These are phyloP conservation scores for Bucco capensis DNA, from an alignment of 2,113 vertebrate genomes.

Conservation along the genomic window DNA sequence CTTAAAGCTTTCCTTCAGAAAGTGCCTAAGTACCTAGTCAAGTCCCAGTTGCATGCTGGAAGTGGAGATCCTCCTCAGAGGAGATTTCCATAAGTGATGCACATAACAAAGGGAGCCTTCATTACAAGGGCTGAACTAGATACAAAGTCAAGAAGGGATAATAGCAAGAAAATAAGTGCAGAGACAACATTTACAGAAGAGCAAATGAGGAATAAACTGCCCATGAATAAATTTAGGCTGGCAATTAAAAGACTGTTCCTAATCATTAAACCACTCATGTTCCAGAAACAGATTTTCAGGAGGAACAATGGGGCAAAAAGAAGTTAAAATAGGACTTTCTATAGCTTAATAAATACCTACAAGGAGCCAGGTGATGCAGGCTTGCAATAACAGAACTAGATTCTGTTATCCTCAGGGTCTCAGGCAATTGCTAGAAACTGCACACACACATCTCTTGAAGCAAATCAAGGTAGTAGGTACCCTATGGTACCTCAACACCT, in stretches of 20 bases:
- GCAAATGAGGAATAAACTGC: neutral
- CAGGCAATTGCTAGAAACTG: neutral
- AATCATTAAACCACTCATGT: neutral
- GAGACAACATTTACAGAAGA: neutral
- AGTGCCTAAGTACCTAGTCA: neutral
- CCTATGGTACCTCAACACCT: fast-evolving
- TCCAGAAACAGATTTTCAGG: neutral
- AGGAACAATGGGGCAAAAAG: neutral
- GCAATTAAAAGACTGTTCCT: neutral
- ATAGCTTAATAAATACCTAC: neutral
- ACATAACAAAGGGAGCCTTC: neutral
- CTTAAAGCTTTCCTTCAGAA: slow-evolving; percentile 12
- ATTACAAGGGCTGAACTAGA: slow-evolving; percentile 1
- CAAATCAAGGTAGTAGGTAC: neutral
- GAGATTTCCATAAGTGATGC: neutral
- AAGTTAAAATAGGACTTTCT: neutral
- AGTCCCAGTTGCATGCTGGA: slow-evolving; percentile 20
- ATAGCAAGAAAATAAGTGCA: neutral
- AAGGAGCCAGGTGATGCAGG: neutral
- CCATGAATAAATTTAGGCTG: slow-evolving; percentile 35
- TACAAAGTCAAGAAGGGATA: neutral
- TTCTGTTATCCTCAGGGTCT: neutral
- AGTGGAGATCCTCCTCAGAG: neutral
- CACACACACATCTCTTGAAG: neutral
- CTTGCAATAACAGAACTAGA: neutral